phyloP scores from a whole-genome alignment of 2,113 vertebrate species.

The Melanostigma gelatinosum region DNA sequence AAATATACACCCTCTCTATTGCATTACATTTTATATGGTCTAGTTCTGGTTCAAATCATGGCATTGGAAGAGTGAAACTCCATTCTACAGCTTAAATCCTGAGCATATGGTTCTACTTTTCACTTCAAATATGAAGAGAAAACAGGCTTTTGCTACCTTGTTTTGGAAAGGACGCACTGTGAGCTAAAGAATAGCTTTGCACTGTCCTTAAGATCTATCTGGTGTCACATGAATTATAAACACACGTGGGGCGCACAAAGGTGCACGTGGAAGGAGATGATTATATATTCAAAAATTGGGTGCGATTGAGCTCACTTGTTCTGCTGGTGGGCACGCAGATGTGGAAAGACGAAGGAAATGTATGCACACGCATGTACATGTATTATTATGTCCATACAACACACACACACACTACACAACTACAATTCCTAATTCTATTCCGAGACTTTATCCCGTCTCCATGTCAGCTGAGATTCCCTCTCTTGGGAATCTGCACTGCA shows the following conservation, averaged over 20 bases:
- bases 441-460: conserved; percentile 40
- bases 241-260: conserved; percentile 38
- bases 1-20: background rate
- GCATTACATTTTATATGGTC: conserved; percentile 8
- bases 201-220: conserved; percentile 67
- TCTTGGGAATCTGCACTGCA: conserved; percentile 41
- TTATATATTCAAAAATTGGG: conserved; percentile 36
- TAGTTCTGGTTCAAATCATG: conserved; percentile 42
- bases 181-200: conserved; percentile 67
- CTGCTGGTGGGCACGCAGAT: conserved; percentile 55
- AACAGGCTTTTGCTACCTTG: conserved; percentile 30
- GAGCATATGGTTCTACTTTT: conserved; percentile 63
- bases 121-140: conserved; percentile 35
- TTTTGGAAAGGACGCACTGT: conserved; percentile 44
- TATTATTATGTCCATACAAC: conserved; percentile 25
- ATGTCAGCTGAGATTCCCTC: conserved; percentile 60
- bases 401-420: background rate
- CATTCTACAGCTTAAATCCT: conserved; percentile 19
- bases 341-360: conserved; percentile 46
- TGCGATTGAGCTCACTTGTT: conserved; percentile 3
- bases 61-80: conserved; percentile 20
- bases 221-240: conserved; percentile 64
- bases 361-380: conserved; percentile 43
- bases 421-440: conserved; percentile 23
- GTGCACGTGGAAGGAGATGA: conserved; percentile 47